Percentiles rank a stretch among this genome's conserved stretches.
Conservation (phyloP, 2,888 invertebrate genomes). For the Chloroclysta siterata region DNA sequence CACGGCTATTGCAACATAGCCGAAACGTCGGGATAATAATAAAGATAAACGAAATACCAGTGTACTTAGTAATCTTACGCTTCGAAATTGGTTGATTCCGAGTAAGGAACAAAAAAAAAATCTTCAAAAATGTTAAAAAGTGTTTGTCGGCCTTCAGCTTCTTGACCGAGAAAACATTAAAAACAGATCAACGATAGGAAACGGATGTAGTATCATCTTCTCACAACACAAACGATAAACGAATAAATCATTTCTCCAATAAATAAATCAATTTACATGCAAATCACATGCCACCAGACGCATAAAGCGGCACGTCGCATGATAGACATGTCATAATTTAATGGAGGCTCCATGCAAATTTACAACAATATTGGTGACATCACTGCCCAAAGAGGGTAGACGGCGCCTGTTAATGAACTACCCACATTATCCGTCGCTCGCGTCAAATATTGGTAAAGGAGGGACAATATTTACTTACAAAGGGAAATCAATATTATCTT, state of each 20-base stretch:
- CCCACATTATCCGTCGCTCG: slow-evolving; percentile 9
- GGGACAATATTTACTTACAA: not conserved
- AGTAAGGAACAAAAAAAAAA: too few relatives aligned
- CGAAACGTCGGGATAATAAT: too few relatives aligned
- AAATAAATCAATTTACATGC: slow-evolving; percentile 32
- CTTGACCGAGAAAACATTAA: too few relatives aligned
- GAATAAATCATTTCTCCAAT: slow-evolving; percentile 27
- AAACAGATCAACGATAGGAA: too few relatives aligned
- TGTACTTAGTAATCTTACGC: too few relatives aligned
- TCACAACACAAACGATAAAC: not conserved
- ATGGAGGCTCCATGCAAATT: slow-evolving; percentile 39
- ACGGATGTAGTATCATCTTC: too few relatives aligned
- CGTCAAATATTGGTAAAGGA: slow-evolving; percentile 4
- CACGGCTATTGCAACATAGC: too few relatives aligned
- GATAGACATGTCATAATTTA: slow-evolving; percentile 36
- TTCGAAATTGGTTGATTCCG: too few relatives aligned
- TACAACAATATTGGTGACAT: slow-evolving; percentile 31
- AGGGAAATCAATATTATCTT: not conserved
- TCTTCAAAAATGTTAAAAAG: too few relatives aligned
- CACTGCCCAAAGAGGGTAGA: slow-evolving; percentile 27
- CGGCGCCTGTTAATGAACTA: slow-evolving; percentile 13
- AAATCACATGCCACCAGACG: slow-evolving; percentile 29
- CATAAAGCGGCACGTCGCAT: slow-evolving; percentile 28
- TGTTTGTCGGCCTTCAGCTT: too few relatives aligned
- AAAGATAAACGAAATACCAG: too few relatives aligned